Evolutionary conservation across 2,888 invertebrate species (phyloP).

Genomic region (Callinectes sapidus): DNA sequence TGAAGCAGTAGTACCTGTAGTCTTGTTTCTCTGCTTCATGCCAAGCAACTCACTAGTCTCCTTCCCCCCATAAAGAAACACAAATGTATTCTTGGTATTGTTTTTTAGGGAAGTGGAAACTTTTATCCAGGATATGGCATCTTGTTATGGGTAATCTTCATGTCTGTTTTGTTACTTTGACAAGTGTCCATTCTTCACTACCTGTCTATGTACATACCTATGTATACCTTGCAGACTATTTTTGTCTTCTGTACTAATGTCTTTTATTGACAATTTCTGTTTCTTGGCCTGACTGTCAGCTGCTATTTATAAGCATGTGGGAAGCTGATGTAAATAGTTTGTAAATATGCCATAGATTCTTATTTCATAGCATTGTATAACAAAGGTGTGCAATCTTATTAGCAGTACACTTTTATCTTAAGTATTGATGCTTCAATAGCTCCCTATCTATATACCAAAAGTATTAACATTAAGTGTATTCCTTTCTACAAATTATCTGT

Average conservation of each 20-base stretch:
- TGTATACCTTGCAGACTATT: background rate
- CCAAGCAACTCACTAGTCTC: background rate
- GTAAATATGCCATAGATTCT: slow-evolving; percentile 6
- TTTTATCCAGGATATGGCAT: background rate
- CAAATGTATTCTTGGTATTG: background rate
- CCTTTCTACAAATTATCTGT: background rate
- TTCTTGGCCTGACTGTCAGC: background rate
- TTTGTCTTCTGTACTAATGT: background rate
- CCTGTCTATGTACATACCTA: background rate
- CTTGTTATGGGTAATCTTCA: background rate
- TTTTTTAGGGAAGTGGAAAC: background rate
- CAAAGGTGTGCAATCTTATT: slow-evolving; percentile 8
- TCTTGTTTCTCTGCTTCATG: background rate
- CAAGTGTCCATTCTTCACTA: background rate
- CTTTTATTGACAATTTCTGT: background rate
- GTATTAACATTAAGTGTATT: background rate
- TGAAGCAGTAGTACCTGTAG: background rate
- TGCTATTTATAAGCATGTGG: background rate
- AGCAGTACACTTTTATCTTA: slow-evolving; percentile 9
- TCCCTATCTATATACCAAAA: background rate
- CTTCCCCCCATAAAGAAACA: background rate
- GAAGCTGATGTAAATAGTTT: slow-evolving; percentile 9
- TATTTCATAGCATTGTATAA: background rate
- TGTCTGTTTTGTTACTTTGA: background rate
- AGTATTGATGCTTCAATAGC: background rate